phyloP scores from a whole-genome alignment of 2,113 vertebrate genomes.

The Neodontobutis hainanensis region DNA sequence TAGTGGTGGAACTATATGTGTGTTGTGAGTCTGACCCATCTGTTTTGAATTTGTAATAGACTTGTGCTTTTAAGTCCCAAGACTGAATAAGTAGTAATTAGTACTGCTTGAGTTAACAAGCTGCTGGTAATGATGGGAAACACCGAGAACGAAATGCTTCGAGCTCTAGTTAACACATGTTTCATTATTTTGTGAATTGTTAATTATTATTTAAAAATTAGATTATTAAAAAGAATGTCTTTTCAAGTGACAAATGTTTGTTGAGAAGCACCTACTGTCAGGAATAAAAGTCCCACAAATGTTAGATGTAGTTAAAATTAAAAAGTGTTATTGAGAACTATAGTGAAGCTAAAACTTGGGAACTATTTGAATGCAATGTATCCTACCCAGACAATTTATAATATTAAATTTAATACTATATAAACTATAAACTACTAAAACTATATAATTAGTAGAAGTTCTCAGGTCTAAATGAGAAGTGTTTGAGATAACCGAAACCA shows the following conservation, averaged over 20 bases:
- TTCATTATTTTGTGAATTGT: slow-evolving; percentile 1
- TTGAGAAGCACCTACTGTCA: not conserved
- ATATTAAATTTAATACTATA: too few species aligned
- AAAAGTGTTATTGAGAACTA: not conserved
- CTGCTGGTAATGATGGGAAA: slow-evolving; percentile 17
- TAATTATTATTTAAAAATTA: not conserved
- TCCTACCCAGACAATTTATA: too few species aligned
- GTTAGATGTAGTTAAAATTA: too few species aligned
- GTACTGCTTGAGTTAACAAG: slow-evolving; percentile 9
- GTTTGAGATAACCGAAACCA: slow-evolving; percentile 54
- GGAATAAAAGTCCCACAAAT: not conserved
- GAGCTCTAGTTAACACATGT: slow-evolving; percentile 6
- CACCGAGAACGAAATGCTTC: slow-evolving; percentile 4
- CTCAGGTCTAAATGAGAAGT: slow-evolving; percentile 38
- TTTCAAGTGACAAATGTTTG: slow-evolving; percentile 3
- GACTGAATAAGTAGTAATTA: slow-evolving; percentile 8
- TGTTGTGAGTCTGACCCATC: slow-evolving; percentile 4
- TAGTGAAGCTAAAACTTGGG: not conserved
- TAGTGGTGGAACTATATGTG: not conserved
- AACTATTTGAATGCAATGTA: too few species aligned
- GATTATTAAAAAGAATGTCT: not conserved
- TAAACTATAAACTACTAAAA: too few species aligned
- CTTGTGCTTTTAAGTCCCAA: slow-evolving; percentile 13
- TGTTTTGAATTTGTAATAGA: not conserved
- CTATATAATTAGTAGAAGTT: not conserved